These are phyloP conservation scores for Microctonus brassicae DNA, from an alignment of 2,888 invertebrate species.

Conservation along the genomic window DNA sequence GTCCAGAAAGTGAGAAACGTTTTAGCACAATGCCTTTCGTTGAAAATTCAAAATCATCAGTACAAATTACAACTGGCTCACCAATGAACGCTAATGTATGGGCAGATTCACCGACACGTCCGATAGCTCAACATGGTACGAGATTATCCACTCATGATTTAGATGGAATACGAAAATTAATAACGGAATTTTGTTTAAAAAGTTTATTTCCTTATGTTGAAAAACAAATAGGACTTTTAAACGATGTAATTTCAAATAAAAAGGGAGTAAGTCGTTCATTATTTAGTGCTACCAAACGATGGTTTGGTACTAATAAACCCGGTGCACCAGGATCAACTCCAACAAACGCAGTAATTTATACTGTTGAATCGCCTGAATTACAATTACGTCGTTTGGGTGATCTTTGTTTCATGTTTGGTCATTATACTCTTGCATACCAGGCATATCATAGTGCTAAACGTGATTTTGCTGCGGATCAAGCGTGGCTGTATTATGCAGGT, in stretches of 20 bases:
- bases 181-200: constrained; percentile 88
- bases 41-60: background rate
- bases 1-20: constrained; percentile 75
- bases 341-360: constrained; percentile 86
- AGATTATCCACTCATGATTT: constrained; percentile 86
- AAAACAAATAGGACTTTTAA: constrained; percentile 84
- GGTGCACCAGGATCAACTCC: constrained; percentile 77
- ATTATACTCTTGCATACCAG: constrained; percentile 92
- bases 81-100: constrained; percentile 73
- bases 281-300: constrained; percentile 93
- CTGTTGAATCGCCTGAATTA: constrained; percentile 88
- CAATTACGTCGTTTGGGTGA: constrained; percentile 94
- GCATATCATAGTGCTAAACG: constrained; percentile 97
- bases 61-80: constrained; percentile 42
- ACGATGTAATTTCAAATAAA: constrained; percentile 85
- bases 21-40: background rate
- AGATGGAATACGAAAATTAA: constrained; percentile 85
- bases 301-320: constrained; percentile 93
- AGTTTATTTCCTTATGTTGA: constrained; percentile 94
- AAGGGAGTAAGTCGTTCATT: constrained; percentile 95
- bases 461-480: constrained; percentile 96
- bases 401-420: constrained; percentile 95
- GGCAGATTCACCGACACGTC: constrained; percentile 72
- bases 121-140: constrained; percentile 77
- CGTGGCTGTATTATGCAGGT: constrained; percentile 97